Conservation (phyloP, 53 echinoderm and acorn worm species). For the Holothuria scabra region DNA sequence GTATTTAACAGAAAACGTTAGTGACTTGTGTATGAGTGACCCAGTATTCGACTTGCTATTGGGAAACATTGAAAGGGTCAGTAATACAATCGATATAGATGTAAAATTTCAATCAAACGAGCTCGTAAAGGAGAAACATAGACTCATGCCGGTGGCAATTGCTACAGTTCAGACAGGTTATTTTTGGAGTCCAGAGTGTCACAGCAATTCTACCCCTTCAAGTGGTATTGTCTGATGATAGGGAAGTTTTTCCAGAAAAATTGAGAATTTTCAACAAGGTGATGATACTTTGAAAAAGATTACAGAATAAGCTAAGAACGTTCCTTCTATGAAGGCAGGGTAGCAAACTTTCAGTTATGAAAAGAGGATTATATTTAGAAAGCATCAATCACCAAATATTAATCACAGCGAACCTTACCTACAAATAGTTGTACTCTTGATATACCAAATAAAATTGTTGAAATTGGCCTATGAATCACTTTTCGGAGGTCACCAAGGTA, state of each 20-base stretch:
- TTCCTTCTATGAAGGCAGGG: background rate
- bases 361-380: conserved; percentile 24
- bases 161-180: conserved; percentile 58
- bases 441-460: conserved; percentile 12
- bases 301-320: conserved; percentile 21
- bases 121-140: background rate
- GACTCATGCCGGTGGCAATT: background rate
- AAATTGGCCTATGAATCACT: conserved; percentile 50
- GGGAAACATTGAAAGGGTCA: conserved; percentile 33
- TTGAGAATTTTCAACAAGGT: conserved; percentile 1
- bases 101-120: background rate
- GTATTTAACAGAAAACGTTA: conserved; percentile 34
- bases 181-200: conserved; percentile 23
- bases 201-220: background rate
- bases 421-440: conserved; percentile 42
- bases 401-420: background rate
- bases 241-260: conserved; percentile 42
- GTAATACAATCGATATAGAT: conserved; percentile 26
- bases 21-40: conserved; percentile 46
- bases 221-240: background rate
- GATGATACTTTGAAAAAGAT: conserved; percentile 23
- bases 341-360: background rate
- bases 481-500: conserved; percentile 43
- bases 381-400: conserved; percentile 37
- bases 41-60: conserved; percentile 47